Percentiles rank a stretch among this genome's conserved stretches.
Conservation (phyloP, 2,113 vertebrate species). For the Pogonocichla stellata region DNA sequence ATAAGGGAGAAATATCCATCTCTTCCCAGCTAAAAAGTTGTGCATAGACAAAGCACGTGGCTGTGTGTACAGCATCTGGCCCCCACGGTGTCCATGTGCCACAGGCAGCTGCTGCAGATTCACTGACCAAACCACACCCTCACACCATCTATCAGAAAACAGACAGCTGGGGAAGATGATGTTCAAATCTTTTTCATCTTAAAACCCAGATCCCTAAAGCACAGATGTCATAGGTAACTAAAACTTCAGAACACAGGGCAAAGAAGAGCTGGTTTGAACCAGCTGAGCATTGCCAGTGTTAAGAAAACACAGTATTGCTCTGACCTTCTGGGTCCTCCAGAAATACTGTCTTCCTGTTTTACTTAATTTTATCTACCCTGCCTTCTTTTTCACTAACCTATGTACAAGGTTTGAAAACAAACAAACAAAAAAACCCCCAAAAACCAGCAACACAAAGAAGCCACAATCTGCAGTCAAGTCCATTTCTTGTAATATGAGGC, state of each 20-base stretch:
- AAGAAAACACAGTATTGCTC: not conserved
- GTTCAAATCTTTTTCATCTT: not conserved
- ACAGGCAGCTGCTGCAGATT: not conserved
- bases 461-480: not conserved
- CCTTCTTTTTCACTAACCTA: not conserved
- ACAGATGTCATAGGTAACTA: not conserved
- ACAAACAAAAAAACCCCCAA: not conserved
- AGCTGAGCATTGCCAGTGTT: not conserved
- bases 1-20: not conserved
- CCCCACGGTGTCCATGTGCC: accelerated
- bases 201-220: not conserved
- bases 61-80: not conserved
- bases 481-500: not conserved
- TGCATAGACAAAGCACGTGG: accelerated
- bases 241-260: not conserved
- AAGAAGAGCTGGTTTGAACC: not conserved
- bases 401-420: not conserved
- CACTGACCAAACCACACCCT: not conserved
- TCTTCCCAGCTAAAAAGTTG: not conserved
- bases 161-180: not conserved
- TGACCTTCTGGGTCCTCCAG: not conserved
- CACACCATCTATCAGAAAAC: not conserved
- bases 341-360: not conserved
- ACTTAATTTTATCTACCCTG: not conserved
- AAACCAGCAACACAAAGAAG: not conserved